Evolutionary conservation across 2,888 invertebrate species (phyloP).

Genomic region (Acleris laterana): DNA sequence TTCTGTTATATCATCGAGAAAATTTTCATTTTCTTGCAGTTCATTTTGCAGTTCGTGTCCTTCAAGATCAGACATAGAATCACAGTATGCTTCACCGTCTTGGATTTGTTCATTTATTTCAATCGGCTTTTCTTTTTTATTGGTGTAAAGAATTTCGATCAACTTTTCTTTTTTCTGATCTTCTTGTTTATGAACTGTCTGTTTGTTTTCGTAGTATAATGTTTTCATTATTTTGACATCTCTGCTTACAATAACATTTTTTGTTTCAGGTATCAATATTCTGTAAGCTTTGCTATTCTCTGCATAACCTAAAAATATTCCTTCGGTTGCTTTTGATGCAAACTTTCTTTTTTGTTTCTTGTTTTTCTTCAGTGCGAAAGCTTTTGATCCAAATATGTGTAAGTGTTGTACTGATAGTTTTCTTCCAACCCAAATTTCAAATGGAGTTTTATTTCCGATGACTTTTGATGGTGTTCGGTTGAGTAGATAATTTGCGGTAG

Average conservation of each 20-base stretch:
- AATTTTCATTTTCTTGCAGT: background rate
- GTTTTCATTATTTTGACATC: background rate
- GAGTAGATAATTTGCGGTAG: background rate
- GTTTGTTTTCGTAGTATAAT: background rate
- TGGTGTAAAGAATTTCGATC: background rate
- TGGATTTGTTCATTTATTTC: background rate
- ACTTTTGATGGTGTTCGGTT: conserved; percentile 13
- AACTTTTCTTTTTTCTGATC: background rate
- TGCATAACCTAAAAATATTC: conserved; percentile 1
- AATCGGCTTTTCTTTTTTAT: background rate
- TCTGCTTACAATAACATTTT: background rate
- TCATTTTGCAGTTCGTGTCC: background rate
- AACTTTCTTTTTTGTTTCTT: no score
- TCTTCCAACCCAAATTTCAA: background rate
- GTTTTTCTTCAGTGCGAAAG: no score
- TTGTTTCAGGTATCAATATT: background rate
- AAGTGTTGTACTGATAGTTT: no score
- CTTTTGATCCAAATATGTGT: no score
- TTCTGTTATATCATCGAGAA: background rate
- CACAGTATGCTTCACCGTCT: background rate
- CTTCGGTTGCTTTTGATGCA: background rate
- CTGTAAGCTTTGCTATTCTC: background rate
- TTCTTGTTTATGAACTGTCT: background rate
- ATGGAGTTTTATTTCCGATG: background rate
- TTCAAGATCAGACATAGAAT: background rate